Base-by-base conservation (phyloP, 2,888 invertebrate species). In the Cryptocephalus primarius region DNA sequence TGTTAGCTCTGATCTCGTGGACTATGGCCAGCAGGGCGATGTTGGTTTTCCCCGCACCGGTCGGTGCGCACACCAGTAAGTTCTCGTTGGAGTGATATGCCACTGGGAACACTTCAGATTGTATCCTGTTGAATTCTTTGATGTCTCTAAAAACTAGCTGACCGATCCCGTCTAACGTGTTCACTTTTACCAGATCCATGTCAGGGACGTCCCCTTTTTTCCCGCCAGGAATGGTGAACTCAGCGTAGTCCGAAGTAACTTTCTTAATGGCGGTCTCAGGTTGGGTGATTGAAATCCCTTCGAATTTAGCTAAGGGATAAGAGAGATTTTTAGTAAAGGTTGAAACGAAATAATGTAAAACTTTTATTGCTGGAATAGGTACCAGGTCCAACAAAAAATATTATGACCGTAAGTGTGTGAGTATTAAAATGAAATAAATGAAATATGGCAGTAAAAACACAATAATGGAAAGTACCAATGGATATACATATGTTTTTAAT, bases 1-100 rank as follows among this genome's bases (percentile, higher is more conserved):
- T 80, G 65, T 93, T 85, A 51, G 88, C 83, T 54, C 88, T 85
- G 40, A 99, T 82, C 55, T 92, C 89, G 67, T 94, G 89, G 0
- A 95, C 80, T 14, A 99, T 86, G 1, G 93, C 79, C 40, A 99
- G 71, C 74, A 99, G 78, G 0, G 99, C 99, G 46, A 99, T 91
- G 67, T 99, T 99, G 0, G 99, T 99, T 73, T 99, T 99, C 32
- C 99, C 99, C 0, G 97, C 96, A 4, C 99, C 99, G 0, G 99
- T 99, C 0, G 99, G 99, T 0, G 99, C 99, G 70, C 97, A 97
- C 47, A 99, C 92, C 44, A 99, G 71, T 60, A 99, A 76, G 70
- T 99, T 99, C 66, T 99, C 94, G 65, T 96, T 95, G 2, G 90
- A 91, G 60, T 88, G 83, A 72, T 97, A 99, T 0, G 99, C 99